Evolutionary conservation across 2,888 invertebrate genomes (phyloP), one percentile per base, ranked within the genome.

Genomic region (Carterocephalus palaemon): DNA sequence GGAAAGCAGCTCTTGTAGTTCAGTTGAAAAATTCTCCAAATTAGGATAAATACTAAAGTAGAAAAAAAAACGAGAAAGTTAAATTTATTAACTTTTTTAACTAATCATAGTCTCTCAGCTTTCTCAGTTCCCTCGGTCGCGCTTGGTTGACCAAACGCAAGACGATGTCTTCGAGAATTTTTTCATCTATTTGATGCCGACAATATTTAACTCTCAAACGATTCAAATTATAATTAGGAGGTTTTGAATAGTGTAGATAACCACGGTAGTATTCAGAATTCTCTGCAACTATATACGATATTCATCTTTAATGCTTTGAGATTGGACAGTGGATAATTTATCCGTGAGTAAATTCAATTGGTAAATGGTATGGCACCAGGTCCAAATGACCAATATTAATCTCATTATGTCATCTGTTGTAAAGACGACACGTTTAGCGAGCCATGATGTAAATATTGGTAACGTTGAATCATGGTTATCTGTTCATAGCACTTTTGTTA

Each of bases 171-270:
- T 75, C 74, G 75, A 80, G 78, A 67, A 70, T 72, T 78, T 79
- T 80, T 66, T 75, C 65, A 62, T 73, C 75, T 77, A 73, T 79
- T 77, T 72, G 69, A 78, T 74, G 69, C 75, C 78, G 77, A 84
- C 81, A 84, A 83, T 83, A 83, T 84, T 83, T 80, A 73, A 73
- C 76, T 78, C 65, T 62, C 80, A 83, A 83, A 79, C 83, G 80
- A 75, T 84, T 83, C 76, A 80, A 78, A 83, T 83, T 83, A 83
- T 83, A 85, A 85, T 85, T 85, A 82, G 83, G 72, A 63, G 60
- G 68, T 62, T 79, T 80, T 77, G 71, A 72, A 74, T 68, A 62
- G 32, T 6, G 12, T 3, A 29, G 8, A 29, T 29, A 3, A 12
- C 10, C 31, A 34, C 20, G 20, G 4, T 2, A 65, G 43, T 32